Evolutionary conservation across 2,888 invertebrate genomes (phyloP), one percentile per base, ranked within the genome.

Genomic region (Strigamia maritima): DNA sequence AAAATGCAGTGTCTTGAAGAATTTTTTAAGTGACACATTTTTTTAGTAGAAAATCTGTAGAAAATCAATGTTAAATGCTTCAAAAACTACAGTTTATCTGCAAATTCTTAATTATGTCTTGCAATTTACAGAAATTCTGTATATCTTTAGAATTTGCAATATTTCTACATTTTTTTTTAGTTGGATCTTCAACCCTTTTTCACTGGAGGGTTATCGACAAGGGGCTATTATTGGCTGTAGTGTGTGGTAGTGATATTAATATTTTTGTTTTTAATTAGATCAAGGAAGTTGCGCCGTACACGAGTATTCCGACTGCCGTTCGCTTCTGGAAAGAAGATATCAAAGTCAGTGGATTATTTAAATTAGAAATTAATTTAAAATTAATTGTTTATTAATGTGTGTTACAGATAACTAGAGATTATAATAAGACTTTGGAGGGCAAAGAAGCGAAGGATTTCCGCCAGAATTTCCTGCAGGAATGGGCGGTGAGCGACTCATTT

Each of bases 281-380:
- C 82, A 94, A 94, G 85, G 93, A 93, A 86, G 93, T 94, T 10
- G 93, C 93, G 77, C 94, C 93, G 0, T 91, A 92, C 83, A 92
- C 92, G 0, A 92, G 92, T 0, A 91, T 91, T 81, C 91, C 91
- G 28, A 91, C 91, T 83, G 87, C 93, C 77, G 89, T 91, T 81
- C 87, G 92, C 82, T 93, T 93, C 86, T 94, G 93, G 93, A 92
- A 92, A 84, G 91, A 91, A 82, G 94, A 94, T 85, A 90, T 94
- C 79, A 91, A 90, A 79, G 89, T 92, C n/a, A 80, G 24, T 49
- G 2, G 22, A 75, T 79, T 19, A 31, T 76, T 77, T 22, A 7
- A 75, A 70, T 75, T 76, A 19, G 12, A 24, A 76, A 12, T 12
- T 12, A 12, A 24, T 76, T 28, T 49, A 49, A 49, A 6, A 31